These are phyloP conservation scores for Choloepus didactylus DNA, from an alignment of 2,797 vertebrate species.

Conservation along the genomic window DNA sequence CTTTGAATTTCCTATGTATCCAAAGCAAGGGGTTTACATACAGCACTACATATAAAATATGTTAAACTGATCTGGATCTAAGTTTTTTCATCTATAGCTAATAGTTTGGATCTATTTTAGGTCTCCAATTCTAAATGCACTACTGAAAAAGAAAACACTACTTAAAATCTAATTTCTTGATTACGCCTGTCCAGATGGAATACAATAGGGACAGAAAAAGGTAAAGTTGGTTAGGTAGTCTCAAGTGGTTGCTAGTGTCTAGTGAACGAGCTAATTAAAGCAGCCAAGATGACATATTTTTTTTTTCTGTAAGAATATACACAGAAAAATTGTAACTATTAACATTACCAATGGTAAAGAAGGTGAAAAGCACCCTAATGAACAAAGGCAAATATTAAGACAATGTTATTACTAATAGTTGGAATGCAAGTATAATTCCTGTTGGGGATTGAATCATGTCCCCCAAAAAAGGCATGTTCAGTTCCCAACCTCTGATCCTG, in stretches of 20 bases:
- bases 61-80: background rate
- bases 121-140: background rate
- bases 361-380: background rate
- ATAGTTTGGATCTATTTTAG: background rate
- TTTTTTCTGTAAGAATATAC: background rate
- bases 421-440: background rate
- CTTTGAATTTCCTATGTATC: background rate
- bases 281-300: conserved; percentile 4
- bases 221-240: background rate
- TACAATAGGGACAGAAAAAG: background rate
- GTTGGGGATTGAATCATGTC: too few relatives aligned
- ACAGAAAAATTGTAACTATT: conserved; percentile 50
- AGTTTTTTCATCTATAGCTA: background rate
- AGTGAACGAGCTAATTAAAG: conserved; percentile 45
- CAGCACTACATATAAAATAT: background rate
- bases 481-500: too few relatives aligned
- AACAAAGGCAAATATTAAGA: conserved; percentile 2
- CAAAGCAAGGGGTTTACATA: background rate
- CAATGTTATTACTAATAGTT: background rate
- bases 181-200: background rate
- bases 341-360: background rate
- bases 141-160: conserved; percentile 8
- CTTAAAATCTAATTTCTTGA: conserved; percentile 39
- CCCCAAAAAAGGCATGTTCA: too few relatives aligned
- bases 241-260: background rate